Evolutionary conservation across 2,797 vertebrate genomes (phyloP).

Genomic region (Meriones psammophilus): DNA sequence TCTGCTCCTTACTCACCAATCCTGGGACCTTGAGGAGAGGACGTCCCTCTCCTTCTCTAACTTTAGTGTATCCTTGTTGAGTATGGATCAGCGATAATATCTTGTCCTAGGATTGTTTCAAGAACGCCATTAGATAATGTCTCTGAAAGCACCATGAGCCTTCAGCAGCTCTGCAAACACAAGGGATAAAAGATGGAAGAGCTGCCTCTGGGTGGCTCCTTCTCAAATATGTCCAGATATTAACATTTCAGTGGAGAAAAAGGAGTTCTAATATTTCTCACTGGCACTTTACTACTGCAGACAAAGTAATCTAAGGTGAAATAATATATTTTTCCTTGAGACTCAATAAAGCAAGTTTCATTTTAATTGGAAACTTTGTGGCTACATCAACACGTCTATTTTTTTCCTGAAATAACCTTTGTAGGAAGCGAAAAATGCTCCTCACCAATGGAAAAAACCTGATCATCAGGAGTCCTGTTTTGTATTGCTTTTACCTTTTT

Average conservation of each 20-base stretch:
- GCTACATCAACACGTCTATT: constrained; percentile 49
- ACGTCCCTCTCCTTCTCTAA: background rate
- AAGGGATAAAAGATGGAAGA: constrained; percentile 37
- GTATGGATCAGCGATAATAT: background rate
- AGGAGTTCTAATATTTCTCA: constrained; percentile 62
- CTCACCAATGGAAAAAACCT: constrained; percentile 71
- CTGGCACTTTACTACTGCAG: constrained; percentile 51
- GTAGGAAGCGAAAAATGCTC: background rate
- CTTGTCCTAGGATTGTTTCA: constrained; percentile 68
- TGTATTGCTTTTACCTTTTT: background rate
- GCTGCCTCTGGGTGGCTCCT: constrained; percentile 40
- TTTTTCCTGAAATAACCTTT: constrained; percentile 64
- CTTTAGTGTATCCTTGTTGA: background rate
- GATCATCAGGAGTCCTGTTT: background rate
- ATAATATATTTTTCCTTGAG: constrained; percentile 65
- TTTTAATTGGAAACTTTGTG: constrained; percentile 72
- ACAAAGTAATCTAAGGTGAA: constrained; percentile 65
- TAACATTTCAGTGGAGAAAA: constrained; percentile 68
- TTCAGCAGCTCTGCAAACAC: constrained; percentile 37
- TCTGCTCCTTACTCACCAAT: background rate
- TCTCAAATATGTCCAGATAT: constrained; percentile 59
- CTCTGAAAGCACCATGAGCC: constrained; percentile 37
- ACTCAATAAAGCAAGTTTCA: constrained; percentile 65
- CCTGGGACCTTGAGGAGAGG: background rate
- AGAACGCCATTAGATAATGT: constrained; percentile 61